These are phyloP conservation scores for Tarsius wallacei DNA, from an alignment of 2,797 vertebrate genomes.

Conservation along the genomic window DNA sequence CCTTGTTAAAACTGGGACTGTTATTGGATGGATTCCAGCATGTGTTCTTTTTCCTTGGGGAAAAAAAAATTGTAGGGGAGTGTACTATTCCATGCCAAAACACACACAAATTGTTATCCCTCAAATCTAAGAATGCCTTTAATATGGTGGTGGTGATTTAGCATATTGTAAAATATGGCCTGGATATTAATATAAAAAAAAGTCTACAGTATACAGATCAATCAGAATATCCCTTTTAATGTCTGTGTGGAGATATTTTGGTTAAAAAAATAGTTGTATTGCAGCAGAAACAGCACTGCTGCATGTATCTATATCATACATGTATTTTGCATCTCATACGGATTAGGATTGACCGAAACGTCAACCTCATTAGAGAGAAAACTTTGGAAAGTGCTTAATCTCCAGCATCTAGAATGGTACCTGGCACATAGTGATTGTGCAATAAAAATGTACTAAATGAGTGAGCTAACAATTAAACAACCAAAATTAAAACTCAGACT, in stretches of 20 bases:
- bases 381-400: background rate
- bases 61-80: background rate
- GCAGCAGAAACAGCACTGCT: background rate
- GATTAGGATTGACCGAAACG: background rate
- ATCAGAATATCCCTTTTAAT: conserved; percentile 17
- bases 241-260: background rate
- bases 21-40: conserved; percentile 74
- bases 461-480: background rate
- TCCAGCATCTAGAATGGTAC: background rate
- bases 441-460: background rate
- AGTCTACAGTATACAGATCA: background rate
- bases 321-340: background rate
- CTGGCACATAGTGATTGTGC: background rate
- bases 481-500: background rate
- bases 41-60: conserved; percentile 49
- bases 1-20: conserved; percentile 59
- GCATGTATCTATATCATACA: background rate
- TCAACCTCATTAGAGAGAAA: background rate
- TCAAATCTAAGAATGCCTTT: conserved; percentile 40
- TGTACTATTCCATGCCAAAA: conserved; percentile 70
- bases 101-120: conserved; percentile 27
- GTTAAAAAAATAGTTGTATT: background rate
- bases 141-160: background rate
- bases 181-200: conserved; percentile 45
- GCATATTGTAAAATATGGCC: conserved; percentile 44